Base-by-base conservation (phyloP, 1,140 invertebrate genomes). In the Zophobas morio region DNA sequence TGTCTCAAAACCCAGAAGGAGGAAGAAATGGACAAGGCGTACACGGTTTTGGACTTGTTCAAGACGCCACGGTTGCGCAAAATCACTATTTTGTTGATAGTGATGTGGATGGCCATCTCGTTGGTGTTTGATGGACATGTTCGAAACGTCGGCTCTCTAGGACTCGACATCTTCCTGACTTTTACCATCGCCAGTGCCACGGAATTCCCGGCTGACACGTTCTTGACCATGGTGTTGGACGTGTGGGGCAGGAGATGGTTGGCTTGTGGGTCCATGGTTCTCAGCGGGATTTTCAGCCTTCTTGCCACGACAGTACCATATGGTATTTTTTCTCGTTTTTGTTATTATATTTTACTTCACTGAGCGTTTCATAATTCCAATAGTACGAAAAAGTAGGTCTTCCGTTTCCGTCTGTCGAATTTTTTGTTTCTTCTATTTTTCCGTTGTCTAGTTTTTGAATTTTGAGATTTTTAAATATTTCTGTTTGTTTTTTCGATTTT, bases 41-140 rank as follows among this genome's bases (percentile, higher is more conserved):
- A 95, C 83, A 95, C 94, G 0, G 93, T 95, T 0, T 74, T 94
- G 47, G 94, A 95, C 87, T 88, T 95, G 0, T 95, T 96, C 85
- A 92, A 88, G 82, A 94, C 91, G 1, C 93, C 94, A 0, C 87
- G 93, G 2, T 82, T 96, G 6, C 85, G 94, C 2, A 90, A 89
- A 56, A 93, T 93, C 51, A 93, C 93, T 0, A 85, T 96, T 32
- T 85, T 96, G 0, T 88, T 96, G 47, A 93, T 94, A 78, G 56
- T 94, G 1, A 94, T 95, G 70, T 96, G 95, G 94, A 96, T 96
- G 93, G 90, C 91, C 6, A 93, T 96, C 73, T 95, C 94, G 0
- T 83, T 97, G 84, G 92, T 95, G 0, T 96, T 96, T 82, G 95
- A 96, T 81, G 95, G 95, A 0, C 94, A 96, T 83, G 94, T 96